Conservation (phyloP, 1,140 invertebrate genomes). For the Melitaea cinxia region DNA sequence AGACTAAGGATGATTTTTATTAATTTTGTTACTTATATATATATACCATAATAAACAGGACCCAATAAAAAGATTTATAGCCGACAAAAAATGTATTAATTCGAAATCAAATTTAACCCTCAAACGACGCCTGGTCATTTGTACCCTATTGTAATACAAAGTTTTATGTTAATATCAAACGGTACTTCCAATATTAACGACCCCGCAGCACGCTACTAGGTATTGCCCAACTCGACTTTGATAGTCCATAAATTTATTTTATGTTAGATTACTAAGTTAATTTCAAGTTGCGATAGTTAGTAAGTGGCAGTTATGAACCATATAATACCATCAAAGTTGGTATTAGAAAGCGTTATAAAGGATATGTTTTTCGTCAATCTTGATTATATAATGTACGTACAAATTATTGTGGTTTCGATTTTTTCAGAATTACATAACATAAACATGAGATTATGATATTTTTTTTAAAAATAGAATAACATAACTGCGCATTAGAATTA, state of each 20-base stretch:
- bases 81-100: conserved; percentile 7
- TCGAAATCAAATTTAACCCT: conserved; percentile 17
- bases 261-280: conserved; percentile 45
- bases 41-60: not conserved
- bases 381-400: conserved; percentile 9
- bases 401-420: not conserved
- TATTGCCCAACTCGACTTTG: conserved; percentile 35
- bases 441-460: no score
- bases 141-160: conserved; percentile 31
- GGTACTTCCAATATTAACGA: conserved; percentile 34
- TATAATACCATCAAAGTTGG: conserved; percentile 33
- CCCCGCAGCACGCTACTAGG: conserved; percentile 29
- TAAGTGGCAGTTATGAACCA: conserved; percentile 34
- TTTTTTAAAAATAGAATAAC: no score
- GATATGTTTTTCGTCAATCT: conserved; percentile 33
- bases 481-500: no score
- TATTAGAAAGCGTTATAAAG: conserved; percentile 34
- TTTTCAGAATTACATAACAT: no score
- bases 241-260: conserved; percentile 43
- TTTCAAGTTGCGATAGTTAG: conserved; percentile 42
- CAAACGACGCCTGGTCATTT: conserved; percentile 32
- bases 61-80: not conserved
- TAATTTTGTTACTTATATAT: no score
- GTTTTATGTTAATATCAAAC: conserved; percentile 42
- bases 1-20: no score